Conservation (phyloP, 2,113 vertebrate genomes). For the Dascyllus trimaculatus region DNA sequence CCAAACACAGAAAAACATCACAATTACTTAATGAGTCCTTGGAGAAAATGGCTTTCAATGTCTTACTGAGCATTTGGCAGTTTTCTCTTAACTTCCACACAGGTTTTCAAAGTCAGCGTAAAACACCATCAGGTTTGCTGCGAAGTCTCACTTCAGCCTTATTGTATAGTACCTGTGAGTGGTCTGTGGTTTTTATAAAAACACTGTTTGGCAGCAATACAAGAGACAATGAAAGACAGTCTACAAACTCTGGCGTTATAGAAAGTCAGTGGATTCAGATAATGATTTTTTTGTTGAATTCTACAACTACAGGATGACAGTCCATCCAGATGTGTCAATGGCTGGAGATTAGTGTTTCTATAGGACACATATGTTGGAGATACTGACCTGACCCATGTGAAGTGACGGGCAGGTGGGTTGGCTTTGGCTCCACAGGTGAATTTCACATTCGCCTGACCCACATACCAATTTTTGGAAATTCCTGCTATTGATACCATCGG, state of each 20-base stretch:
- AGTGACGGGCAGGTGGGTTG: conserved; percentile 91
- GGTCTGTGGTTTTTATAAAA: background rate
- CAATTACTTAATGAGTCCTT: background rate
- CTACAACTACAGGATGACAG: background rate
- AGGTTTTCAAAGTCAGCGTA: no score
- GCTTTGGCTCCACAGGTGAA: conserved; percentile 93
- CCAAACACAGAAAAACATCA: background rate
- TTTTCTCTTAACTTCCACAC: background rate
- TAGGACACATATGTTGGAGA: no score
- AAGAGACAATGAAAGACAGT: background rate
- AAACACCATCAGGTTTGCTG: no score
- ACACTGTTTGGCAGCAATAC: no score
- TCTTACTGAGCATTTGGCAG: no score
- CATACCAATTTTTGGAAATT: conserved; percentile 91
- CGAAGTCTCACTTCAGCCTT: background rate
- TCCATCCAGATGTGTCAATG: no score
- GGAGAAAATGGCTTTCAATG: no score
- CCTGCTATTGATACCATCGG: conserved; percentile 90
- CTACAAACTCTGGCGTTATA: no score
- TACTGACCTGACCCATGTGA: conserved; percentile 92
- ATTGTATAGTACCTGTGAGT: background rate
- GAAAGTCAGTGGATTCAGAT: background rate
- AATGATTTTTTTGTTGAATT: background rate
- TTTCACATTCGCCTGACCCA: conserved; percentile 91
- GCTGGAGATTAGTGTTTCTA: background rate